phyloP scores from a whole-genome alignment of 2,888 invertebrate species.

The Argyresthia albistria region DNA sequence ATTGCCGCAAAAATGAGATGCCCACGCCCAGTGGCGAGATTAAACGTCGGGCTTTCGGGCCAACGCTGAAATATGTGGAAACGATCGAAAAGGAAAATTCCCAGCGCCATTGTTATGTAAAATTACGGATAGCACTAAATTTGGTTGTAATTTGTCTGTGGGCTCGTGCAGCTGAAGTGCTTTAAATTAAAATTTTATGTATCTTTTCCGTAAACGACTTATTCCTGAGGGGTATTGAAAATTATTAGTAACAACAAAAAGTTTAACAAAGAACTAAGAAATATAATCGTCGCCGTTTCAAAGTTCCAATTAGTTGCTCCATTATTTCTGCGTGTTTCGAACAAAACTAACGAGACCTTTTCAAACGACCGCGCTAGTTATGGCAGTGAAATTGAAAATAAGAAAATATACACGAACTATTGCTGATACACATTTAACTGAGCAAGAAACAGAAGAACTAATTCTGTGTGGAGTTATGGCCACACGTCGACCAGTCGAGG shows the following conservation, averaged over 20 bases:
- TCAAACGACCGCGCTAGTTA: conserved; percentile 27
- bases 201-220: no score
- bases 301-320: conserved; percentile 23
- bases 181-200: no score
- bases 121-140: no score
- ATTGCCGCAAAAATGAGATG: conserved; percentile 31
- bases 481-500: conserved; percentile 50
- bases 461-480: conserved; percentile 46
- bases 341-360: conserved; percentile 36
- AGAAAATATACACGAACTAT: conserved; percentile 13
- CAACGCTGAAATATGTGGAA: conserved; percentile 16
- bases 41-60: conserved; percentile 33
- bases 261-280: no score
- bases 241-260: no score
- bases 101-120: no score
- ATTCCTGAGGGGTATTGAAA: no score
- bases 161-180: no score
- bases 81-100: neutral
- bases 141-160: no score
- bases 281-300: neutral
- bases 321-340: conserved; percentile 25
- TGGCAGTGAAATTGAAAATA: conserved; percentile 19
- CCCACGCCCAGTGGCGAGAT: conserved; percentile 34
- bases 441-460: conserved; percentile 45
- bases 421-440: no score